phyloP scores from a whole-genome alignment of 2,888 invertebrate genomes.

The Tetragonisca angustula region DNA sequence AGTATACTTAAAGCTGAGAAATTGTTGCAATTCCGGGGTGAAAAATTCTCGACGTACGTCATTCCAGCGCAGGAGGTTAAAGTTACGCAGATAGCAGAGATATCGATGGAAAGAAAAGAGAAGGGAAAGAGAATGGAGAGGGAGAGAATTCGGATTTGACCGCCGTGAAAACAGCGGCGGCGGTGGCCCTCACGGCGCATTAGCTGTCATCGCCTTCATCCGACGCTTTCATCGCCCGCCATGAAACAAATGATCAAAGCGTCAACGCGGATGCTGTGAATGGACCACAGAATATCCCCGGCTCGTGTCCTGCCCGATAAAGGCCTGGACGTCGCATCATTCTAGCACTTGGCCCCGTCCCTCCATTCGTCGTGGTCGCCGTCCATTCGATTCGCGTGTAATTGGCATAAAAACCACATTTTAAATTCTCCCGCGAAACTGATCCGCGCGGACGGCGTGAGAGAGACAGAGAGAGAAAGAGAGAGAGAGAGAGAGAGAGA shows the following conservation, averaged over 20 bases:
- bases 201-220: conserved; percentile 74
- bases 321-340: conserved; percentile 58
- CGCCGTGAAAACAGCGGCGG: conserved; percentile 70
- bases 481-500: too few species aligned
- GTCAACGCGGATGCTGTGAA: conserved; percentile 73
- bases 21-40: too few species aligned
- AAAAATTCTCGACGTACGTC: too few species aligned
- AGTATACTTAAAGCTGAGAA: too few species aligned
- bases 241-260: conserved; percentile 79
- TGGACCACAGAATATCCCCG: conserved; percentile 70
- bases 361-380: conserved; percentile 35
- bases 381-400: conserved; percentile 50
- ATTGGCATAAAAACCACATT: conserved; percentile 56
- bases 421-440: conserved; percentile 38
- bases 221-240: conserved; percentile 72
- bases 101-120: neutral
- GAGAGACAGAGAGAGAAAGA: too few species aligned
- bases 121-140: conserved; percentile 27
- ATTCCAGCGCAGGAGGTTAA: too few species aligned
- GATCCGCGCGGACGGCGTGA: neutral
- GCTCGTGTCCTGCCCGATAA: conserved; percentile 65
- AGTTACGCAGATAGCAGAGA: too few species aligned
- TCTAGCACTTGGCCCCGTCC: conserved; percentile 43
- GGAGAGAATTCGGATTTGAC: conserved; percentile 54
- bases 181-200: conserved; percentile 69